Evolutionary conservation across 2,888 invertebrate genomes (phyloP), one percentile per base, ranked within the genome.

Genomic region (Saturnia pavonia): DNA sequence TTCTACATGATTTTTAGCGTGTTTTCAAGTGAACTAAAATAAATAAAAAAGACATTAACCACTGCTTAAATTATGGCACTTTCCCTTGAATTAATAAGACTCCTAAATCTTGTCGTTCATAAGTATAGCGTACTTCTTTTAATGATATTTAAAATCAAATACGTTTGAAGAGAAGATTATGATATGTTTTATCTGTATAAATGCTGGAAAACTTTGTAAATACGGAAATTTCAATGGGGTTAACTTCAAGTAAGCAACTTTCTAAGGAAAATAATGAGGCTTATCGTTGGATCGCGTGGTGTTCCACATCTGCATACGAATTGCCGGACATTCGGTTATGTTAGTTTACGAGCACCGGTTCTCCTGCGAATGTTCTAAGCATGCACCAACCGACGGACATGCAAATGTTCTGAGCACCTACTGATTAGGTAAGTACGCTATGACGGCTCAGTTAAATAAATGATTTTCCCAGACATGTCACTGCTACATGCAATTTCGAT

Each of bases 221-320:
- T 9, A 9, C 7, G 22, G 22, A 11, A 54, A 45, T 22, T 42
- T 48, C 63, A 69, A 75, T n/a, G 66, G 71, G 67, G 69, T 68
- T 74, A 74, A 77, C 75, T 76, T 77, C 77, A 75, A 74, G 76
- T 75, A 76, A 80, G 76, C 74, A 76, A 77, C 74, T 76, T 72
- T 54, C 34, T 63, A 69, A 67, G 40, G 43, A 57, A 71, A 71
- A 48, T 74, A 72, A 74, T 72, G 73, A 72, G 73, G 77, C 76
- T 72, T 73, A 71, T 74, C 68, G 76, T 71, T 69, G 73, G 77
- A 76, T 85, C 75, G 85, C 82, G 81, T 79, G 79, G 76, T 75
- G 76, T 79, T 80, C 78, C 75, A 81, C 82, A 89, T 90, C 87
- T 87, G 88, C 90, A 90, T 90, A 88, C 82, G 82, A 89, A 90